These are phyloP conservation scores for Orchestes rusci DNA, from an alignment of 2,888 invertebrate genomes.

Conservation along the genomic window DNA sequence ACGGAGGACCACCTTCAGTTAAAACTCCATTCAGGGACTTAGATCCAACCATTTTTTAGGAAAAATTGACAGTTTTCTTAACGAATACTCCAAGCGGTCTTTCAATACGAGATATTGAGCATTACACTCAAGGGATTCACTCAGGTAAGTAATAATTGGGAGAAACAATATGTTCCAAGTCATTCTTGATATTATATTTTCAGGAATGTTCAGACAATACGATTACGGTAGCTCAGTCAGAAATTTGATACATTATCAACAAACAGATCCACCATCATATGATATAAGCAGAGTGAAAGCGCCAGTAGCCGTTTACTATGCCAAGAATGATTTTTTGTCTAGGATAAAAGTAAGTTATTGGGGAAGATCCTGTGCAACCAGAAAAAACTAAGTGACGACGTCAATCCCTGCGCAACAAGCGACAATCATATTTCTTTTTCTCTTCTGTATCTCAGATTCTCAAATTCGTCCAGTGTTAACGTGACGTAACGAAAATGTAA, in stretches of 20 bases:
- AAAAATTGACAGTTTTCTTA: conserved; percentile 21
- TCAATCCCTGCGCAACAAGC: no score
- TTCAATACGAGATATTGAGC: conserved; percentile 60
- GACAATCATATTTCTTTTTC: no score
- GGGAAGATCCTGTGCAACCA: no score
- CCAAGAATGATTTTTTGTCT: conserved; percentile 24
- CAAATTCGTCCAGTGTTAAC: no score
- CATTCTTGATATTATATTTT: conserved; percentile 38
- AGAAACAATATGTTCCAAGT: conserved; percentile 31
- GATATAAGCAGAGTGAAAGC: conserved; percentile 15
- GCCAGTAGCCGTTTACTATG: conserved; percentile 13
- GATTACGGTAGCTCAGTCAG: conserved; percentile 14
- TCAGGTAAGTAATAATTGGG: conserved; percentile 32
- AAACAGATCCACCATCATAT: conserved; percentile 19
- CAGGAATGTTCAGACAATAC: conserved; percentile 16
- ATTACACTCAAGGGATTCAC: conserved; percentile 61
- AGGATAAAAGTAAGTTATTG: conserved; percentile 16
- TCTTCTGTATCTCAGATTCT: no score
- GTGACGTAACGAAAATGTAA: no score
- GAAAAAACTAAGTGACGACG: no score
- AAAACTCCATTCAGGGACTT: no score
- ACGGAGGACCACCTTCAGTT: no score
- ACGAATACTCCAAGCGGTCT: conserved; percentile 36
- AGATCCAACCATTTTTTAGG: no score
- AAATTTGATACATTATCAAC: conserved; percentile 19